Evolutionary conservation across 2,113 vertebrate species (phyloP).

Genomic region (Sebastes fasciatus): DNA sequence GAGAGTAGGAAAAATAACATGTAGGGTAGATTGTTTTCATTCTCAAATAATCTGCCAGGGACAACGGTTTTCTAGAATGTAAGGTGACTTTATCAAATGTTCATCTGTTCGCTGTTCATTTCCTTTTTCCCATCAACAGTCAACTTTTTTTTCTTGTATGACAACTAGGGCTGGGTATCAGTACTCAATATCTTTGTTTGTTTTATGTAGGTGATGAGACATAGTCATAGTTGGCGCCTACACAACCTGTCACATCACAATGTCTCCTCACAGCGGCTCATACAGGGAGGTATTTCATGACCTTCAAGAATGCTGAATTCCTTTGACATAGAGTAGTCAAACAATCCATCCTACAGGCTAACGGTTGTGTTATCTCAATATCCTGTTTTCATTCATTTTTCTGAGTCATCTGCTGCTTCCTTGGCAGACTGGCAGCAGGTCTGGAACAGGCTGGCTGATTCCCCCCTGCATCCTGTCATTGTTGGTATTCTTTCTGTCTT

Average conservation of each 20-base stretch:
- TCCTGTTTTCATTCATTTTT: constrained; percentile 67
- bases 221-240: not conserved
- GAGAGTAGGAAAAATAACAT: not conserved
- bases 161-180: no score
- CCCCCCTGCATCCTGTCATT: constrained; percentile 65
- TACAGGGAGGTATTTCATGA: constrained; percentile 39
- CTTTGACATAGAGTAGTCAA: constrained; percentile 26
- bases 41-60: not conserved
- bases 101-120: not conserved
- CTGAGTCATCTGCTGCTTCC: constrained; percentile 67
- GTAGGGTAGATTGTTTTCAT: not conserved
- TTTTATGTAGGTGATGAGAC: no score
- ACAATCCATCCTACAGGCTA: not conserved
- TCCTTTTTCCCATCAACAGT: no score
- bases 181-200: no score
- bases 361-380: constrained; percentile 52
- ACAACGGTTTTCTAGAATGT: not conserved
- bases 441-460: constrained; percentile 22
- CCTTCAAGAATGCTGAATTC: constrained; percentile 24
- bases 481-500: constrained; percentile 38
- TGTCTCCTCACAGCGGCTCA: not conserved
- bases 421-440: constrained; percentile 49
- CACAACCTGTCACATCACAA: constrained; percentile 17
- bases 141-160: no score
- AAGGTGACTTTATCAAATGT: not conserved